Base-by-base conservation (phyloP, 2,113 vertebrate species). In the Daphoenositta chrysoptera region DNA sequence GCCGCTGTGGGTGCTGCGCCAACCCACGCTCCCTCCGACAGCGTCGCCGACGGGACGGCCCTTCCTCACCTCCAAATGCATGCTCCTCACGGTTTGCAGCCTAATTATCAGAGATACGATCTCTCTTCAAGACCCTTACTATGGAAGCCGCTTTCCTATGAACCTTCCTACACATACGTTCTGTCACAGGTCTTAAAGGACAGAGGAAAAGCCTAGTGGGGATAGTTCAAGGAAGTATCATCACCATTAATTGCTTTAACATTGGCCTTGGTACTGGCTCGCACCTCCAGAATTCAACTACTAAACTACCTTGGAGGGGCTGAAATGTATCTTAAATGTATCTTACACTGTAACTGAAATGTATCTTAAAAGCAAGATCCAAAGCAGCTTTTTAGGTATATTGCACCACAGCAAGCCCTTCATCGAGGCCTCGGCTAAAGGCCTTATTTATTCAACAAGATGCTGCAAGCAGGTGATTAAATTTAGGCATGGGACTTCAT, bases 11-110 rank as follows among this genome's bases (percentile, higher is more conserved):
- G 6, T n/a, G 28, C 42, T 9, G 58, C 33, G 33, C 35, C 27
- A 3, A 1, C 5, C 37, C 35, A 31, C 19, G 31, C 45, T 60
- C 13, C 48, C 35, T 28, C 39, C 11, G 17, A 15, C 15, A 27
- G 20, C 11, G 4, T 4, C 2, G 20, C 17, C 20, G 33, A 3
- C 28, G 33, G 71, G 24, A 7, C 9, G 4, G 42, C 35, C 22
- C 11, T 12, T 5, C 23, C 16, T 1, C 3, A 2, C 4, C 15
- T 7, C 15, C 7, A 13, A 50, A 1, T 1, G 31, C 40, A 1
- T 11, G 16, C 23, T 31, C 5, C 13, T 7, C 13, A 3, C 7
- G 28, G 12, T 15, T 8, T 18, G 13, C 53, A 3, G 30, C 1
- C 27, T 8, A 0, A 6, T 6, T 15, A 2, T 12, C 2, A 12